phyloP scores from a whole-genome alignment of 2,113 vertebrate species.

The Mustela lutreola region DNA sequence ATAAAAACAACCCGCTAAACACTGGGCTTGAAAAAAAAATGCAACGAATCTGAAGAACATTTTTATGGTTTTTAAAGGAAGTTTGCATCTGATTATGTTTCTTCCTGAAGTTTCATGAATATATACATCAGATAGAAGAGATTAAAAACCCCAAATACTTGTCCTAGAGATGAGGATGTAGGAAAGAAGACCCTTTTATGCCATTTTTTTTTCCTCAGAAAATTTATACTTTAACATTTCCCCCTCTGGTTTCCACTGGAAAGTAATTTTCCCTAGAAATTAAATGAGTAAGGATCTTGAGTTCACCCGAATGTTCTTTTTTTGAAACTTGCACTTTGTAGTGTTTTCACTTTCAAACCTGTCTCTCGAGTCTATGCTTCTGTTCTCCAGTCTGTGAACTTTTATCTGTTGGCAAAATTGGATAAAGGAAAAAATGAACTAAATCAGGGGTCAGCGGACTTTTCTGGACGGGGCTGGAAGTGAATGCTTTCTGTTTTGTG shows the following conservation, averaged over 20 bases:
- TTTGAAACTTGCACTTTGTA: not conserved
- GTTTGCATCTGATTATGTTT: not conserved
- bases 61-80: not conserved
- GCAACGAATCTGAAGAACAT: not conserved
- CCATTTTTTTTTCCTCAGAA: not conserved
- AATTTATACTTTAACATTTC: not conserved
- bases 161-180: not conserved
- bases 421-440: not conserved
- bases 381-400: not conserved
- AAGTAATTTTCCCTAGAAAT: not conserved
- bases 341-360: not conserved
- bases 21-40: not conserved
- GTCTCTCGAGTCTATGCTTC: not conserved
- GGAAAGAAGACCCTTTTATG: not conserved
- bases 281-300: not conserved
- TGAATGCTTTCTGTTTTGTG: not conserved
- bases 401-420: not conserved
- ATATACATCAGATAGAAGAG: not conserved
- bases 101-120: not conserved
- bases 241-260: not conserved
- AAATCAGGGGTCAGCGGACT: not conserved
- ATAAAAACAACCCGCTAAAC: not conserved
- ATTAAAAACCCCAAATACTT: not conserved
- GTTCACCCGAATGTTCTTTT: not conserved
- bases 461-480: not conserved